A percentile compares a stretch with the other conserved stretches of the same genome.
These are phyloP conservation scores for Pseudopleuronectes americanus DNA, from an alignment of 2,797 vertebrate genomes.

Conservation along the genomic window DNA sequence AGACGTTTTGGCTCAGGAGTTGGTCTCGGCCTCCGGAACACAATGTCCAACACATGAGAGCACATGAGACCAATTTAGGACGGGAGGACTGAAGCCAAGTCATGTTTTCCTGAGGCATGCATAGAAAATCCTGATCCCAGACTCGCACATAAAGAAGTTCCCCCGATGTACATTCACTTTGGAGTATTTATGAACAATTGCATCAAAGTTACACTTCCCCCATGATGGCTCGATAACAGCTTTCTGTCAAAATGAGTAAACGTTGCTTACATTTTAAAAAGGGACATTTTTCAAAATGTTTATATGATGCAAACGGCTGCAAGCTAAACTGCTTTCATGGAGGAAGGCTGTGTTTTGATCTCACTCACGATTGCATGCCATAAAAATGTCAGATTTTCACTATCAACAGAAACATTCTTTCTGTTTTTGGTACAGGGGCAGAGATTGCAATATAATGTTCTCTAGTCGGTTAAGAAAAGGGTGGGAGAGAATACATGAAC, in stretches of 20 bases:
- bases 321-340: neutral
- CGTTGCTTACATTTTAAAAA: slow-evolving; percentile 2
- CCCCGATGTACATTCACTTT: neutral
- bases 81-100: slow-evolving; percentile 20
- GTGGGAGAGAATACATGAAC: slow-evolving; percentile 19
- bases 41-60: slow-evolving; percentile 51
- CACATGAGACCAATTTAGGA: slow-evolving; percentile 60
- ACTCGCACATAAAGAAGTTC: slow-evolving; percentile 13
- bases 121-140: slow-evolving; percentile 4
- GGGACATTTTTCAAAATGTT: neutral
- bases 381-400: neutral
- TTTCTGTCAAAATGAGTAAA: slow-evolving; percentile 9
- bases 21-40: slow-evolving; percentile 39
- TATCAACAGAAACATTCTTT: neutral
- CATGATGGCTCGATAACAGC: neutral
- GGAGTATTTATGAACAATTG: neutral
- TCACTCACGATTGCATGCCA: neutral
- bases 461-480: slow-evolving; percentile 1
- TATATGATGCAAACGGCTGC: slow-evolving; percentile 14
- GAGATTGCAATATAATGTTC: too few relatives aligned
- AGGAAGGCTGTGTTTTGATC: neutral
- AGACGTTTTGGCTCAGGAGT: slow-evolving; percentile 41
- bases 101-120: slow-evolving; percentile 33
- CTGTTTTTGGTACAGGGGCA: too few relatives aligned
- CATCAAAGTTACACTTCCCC: neutral